Evolutionary conservation across 2,888 invertebrate species (phyloP).

Genomic region (Lycocerus yunnanus): DNA sequence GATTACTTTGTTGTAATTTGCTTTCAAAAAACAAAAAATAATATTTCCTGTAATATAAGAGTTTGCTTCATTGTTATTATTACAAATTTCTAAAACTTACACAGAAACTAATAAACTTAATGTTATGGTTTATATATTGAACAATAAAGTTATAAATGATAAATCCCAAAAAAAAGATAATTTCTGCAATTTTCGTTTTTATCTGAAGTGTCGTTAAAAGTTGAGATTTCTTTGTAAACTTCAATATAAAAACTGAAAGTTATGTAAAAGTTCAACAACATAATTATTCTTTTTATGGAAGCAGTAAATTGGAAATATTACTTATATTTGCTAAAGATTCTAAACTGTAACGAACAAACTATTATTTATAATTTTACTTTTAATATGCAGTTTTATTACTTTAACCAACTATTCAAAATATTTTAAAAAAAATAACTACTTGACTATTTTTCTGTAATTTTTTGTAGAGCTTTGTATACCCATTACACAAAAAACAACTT

Average conservation of each 20-base stretch:
- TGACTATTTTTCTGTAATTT: too few species aligned
- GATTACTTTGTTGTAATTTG: background rate
- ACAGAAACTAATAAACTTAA: background rate
- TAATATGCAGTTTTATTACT: background rate
- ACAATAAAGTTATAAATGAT: background rate
- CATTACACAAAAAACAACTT: background rate
- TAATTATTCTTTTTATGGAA: background rate
- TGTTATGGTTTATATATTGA: background rate
- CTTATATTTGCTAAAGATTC: background rate
- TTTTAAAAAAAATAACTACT: background rate
- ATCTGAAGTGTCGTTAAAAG: background rate
- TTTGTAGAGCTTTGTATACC: background rate
- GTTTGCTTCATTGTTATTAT: background rate
- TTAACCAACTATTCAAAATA: background rate
- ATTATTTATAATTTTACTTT: background rate
- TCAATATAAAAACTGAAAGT: background rate
- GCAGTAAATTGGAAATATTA: background rate
- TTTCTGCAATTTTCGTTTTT: background rate
- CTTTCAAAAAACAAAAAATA: too few species aligned
- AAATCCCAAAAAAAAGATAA: background rate
- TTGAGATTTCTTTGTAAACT: background rate
- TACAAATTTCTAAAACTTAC: background rate
- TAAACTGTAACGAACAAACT: background rate
- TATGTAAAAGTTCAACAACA: background rate
- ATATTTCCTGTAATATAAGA: too few species aligned